These are phyloP conservation scores for Calephelis virginiensis DNA, from an alignment of 1,140 invertebrate species.

Conservation along the genomic window DNA sequence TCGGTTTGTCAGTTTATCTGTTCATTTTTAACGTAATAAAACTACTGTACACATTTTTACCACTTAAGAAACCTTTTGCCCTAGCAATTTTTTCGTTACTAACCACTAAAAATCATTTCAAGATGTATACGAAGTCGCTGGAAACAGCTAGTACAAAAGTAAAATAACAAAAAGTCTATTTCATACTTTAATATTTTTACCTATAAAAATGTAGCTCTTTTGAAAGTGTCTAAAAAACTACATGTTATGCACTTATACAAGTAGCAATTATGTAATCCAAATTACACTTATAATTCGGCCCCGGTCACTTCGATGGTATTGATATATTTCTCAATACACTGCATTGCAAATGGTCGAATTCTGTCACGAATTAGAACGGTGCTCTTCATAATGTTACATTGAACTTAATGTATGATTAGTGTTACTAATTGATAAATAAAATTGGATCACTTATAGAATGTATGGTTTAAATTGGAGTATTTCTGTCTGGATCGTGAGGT, in stretches of 20 bases:
- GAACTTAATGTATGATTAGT: slow-evolving; percentile 10
- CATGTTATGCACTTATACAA: background rate
- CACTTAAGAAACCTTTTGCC: too few species aligned
- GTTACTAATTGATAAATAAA: slow-evolving; percentile 14
- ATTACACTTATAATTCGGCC: slow-evolving; percentile 8
- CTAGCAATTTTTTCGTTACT: too few species aligned
- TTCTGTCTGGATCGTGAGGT: too few species aligned
- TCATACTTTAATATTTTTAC: background rate
- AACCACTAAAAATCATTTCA: background rate
- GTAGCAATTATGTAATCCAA: slow-evolving; percentile 8
- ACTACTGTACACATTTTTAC: too few species aligned
- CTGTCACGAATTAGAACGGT: slow-evolving; percentile 45
- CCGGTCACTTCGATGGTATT: slow-evolving; percentile 27
- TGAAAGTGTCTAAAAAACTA: background rate
- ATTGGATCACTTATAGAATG: too few species aligned
- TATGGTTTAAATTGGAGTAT: too few species aligned
- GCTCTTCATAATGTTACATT: slow-evolving; percentile 20
- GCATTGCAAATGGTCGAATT: slow-evolving; percentile 30
- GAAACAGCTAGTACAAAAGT: too few species aligned
- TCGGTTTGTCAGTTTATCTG: too few species aligned
- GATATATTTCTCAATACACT: slow-evolving; percentile 41
- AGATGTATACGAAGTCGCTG: too few species aligned
- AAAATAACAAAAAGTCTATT: background rate
- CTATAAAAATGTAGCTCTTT: background rate
- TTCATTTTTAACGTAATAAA: too few species aligned